Percentiles rank a stretch among this genome's conserved stretches.
These are phyloP conservation scores for Xylophagus ater DNA, from an alignment of 2,888 invertebrate species.

Conservation along the genomic window DNA sequence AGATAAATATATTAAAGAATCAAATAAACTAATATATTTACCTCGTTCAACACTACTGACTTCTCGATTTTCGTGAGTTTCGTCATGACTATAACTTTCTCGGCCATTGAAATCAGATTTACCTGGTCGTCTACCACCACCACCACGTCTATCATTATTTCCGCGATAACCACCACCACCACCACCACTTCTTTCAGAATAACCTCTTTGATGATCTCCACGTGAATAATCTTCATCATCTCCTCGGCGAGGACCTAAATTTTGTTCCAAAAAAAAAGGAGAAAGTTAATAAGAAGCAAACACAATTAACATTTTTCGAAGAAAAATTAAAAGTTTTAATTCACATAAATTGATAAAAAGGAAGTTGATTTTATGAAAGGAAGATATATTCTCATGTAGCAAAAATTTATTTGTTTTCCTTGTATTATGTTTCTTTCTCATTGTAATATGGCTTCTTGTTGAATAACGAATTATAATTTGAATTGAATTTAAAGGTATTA, in stretches of 20 bases:
- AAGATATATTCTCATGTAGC: no score
- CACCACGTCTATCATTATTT: conserved; percentile 32
- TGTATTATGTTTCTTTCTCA: no score
- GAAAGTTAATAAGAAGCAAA: no score
- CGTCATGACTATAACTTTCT: conserved; percentile 34
- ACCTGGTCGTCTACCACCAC: conserved; percentile 29
- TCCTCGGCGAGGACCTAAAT: conserved; percentile 29
- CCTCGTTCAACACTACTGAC: conserved; percentile 38
- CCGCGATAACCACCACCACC: conserved; percentile 24
- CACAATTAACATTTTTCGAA: no score
- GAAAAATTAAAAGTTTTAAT: no score
- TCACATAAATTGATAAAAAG: no score
- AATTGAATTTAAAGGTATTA: no score
- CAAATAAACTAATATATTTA: conserved; percentile 14
- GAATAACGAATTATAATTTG: no score
- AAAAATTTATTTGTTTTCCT: no score
- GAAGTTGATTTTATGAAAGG: no score
- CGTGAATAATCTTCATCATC: conserved; percentile 36
- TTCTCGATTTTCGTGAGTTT: conserved; percentile 31
- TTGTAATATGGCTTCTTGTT: no score
- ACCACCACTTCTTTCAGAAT: conserved; percentile 29
- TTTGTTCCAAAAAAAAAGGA: no score
- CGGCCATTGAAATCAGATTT: conserved; percentile 34
- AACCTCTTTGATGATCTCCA: conserved; percentile 34
- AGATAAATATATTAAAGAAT: not conserved